Percentiles rank a stretch among this genome's conserved stretches.
Conservation (phyloP, 2,888 invertebrate genomes). For the Mythimna vitellina region DNA sequence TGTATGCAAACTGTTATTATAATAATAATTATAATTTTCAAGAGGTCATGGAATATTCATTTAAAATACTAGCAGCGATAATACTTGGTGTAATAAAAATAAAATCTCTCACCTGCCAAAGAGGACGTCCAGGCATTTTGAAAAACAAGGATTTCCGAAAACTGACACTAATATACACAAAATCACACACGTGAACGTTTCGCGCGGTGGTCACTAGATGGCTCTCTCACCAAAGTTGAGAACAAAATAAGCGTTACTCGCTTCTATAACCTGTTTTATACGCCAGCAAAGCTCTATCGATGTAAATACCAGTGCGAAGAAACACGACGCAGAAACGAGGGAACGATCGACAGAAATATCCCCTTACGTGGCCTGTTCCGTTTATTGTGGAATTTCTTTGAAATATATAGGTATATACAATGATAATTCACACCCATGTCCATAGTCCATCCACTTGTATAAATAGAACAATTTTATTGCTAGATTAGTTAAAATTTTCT, state of each 20-base stretch:
- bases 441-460: conserved; percentile 26
- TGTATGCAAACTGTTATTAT: neutral
- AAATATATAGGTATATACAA: conserved; percentile 57
- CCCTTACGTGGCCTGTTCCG: conserved; percentile 78
- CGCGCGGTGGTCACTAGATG: conserved; percentile 85
- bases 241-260: conserved; percentile 88
- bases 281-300: conserved; percentile 80
- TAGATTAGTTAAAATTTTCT: conserved; percentile 5
- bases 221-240: conserved; percentile 88
- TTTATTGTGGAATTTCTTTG: conserved; percentile 73
- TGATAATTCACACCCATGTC: conserved; percentile 37
- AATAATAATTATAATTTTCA: neutral
- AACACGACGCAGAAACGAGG: conserved; percentile 85
- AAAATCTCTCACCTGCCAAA: conserved; percentile 92
- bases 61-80: neutral
- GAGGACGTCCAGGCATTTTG: conserved; percentile 94
- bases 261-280: conserved; percentile 90
- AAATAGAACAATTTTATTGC: conserved; percentile 36
- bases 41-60: neutral
- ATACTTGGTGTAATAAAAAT: neutral
- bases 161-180: conserved; percentile 76
- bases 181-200: conserved; percentile 78
- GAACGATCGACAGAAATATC: conserved; percentile 87
- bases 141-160: conserved; percentile 69
- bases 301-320: conserved; percentile 85